A percentile compares a stretch with the other conserved stretches of the same genome.
These are phyloP conservation scores for Drosophila macrospina DNA, from an alignment of 2,888 invertebrate species.

Conservation along the genomic window DNA sequence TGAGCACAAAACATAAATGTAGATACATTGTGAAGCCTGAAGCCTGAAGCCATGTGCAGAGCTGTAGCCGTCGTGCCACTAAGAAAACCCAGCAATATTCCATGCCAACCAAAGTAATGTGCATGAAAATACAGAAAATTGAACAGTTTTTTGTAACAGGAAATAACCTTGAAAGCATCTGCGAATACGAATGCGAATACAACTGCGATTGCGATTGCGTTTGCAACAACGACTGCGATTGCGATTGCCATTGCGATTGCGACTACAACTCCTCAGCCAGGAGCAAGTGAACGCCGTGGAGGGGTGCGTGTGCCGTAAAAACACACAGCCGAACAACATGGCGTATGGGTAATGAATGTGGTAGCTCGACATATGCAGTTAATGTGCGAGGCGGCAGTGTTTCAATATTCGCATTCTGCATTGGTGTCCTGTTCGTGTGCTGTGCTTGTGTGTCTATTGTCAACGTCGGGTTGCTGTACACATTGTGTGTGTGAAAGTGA, in stretches of 20 bases:
- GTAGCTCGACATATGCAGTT: slow-evolving; percentile 62
- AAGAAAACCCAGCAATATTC: slow-evolving; percentile 28
- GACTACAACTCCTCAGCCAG: slow-evolving; percentile 1
- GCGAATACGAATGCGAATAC: slow-evolving; percentile 9
- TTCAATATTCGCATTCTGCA: slow-evolving; percentile 43
- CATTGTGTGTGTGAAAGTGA: slow-evolving; percentile 40
- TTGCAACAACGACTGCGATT: slow-evolving; percentile 6
- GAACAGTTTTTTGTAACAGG: slow-evolving; percentile 55
- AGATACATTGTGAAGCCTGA: slow-evolving; percentile 50
- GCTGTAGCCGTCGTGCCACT: slow-evolving; percentile 22
- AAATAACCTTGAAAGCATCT: slow-evolving; percentile 71
- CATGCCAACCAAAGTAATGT: slow-evolving; percentile 26
- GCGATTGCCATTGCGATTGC: slow-evolving; percentile 18
- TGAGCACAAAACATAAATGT: slow-evolving; percentile 30
- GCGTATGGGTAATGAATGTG: slow-evolving; percentile 63
- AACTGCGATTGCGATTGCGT: slow-evolving; percentile 9
- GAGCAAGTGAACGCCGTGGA: slow-evolving; percentile 13
- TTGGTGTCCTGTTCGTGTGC: neutral
- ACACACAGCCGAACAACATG: slow-evolving; percentile 64
- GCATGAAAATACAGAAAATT: slow-evolving; percentile 39
- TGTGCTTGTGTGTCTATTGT: slow-evolving; percentile 33
- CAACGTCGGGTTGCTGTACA: slow-evolving; percentile 14
- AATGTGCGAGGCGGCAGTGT: slow-evolving; percentile 54
- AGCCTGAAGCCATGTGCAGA: slow-evolving; percentile 62
- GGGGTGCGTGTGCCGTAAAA: slow-evolving; percentile 58